Evolutionary conservation across 2,113 vertebrate species (phyloP).

Genomic region (mouse (Mus musculus)): DNA sequence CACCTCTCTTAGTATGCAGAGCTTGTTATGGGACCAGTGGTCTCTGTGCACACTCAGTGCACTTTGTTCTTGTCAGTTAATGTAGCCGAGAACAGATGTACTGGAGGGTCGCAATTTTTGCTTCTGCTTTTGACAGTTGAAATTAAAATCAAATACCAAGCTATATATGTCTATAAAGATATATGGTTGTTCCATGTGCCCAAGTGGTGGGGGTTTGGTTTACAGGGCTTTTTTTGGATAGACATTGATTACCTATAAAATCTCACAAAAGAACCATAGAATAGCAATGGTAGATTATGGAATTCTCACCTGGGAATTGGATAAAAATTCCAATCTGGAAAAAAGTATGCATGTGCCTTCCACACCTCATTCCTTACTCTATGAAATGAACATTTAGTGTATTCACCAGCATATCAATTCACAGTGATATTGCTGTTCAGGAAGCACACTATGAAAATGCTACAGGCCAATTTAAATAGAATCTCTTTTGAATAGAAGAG

Average conservation of each 20-base stretch:
- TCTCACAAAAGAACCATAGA: neutral
- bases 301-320: constrained; percentile 25
- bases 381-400: neutral
- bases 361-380: neutral
- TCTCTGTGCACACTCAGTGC: neutral
- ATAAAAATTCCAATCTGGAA: neutral
- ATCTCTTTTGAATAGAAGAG: constrained; percentile 14
- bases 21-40: constrained; percentile 2
- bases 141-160: constrained; percentile 71
- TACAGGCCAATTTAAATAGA: neutral
- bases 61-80: constrained; percentile 63
- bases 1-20: constrained; percentile 64
- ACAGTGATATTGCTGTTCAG: neutral
- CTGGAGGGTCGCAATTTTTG: constrained; percentile 49
- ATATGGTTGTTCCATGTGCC: constrained; percentile 17
- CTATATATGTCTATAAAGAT: constrained; percentile 54
- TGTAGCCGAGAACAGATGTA: constrained; percentile 24
- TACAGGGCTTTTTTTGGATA: neutral
- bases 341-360: neutral
- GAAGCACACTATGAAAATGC: neutral
- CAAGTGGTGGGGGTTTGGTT: neutral
- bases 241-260: constrained; percentile 19
- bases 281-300: neutral
- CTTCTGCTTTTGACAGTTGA: constrained; percentile 58
- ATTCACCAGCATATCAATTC: neutral